Evolutionary conservation across 2,797 vertebrate species (phyloP).

Genomic region (Synanceia verrucosa): DNA sequence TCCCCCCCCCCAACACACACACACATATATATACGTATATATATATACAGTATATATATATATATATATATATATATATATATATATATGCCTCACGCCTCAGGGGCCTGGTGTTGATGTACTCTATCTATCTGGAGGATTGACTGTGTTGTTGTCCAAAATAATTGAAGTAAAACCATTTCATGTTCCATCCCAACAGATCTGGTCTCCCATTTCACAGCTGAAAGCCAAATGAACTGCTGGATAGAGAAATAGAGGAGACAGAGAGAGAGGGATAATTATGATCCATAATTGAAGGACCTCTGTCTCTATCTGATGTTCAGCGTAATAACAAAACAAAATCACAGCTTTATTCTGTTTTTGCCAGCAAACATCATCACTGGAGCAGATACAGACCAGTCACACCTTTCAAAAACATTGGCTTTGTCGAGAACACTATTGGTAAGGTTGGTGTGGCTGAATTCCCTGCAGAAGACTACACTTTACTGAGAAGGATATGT

Average conservation of each 20-base stretch:
- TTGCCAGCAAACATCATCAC: background rate
- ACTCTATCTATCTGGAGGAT: background rate
- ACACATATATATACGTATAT: no score
- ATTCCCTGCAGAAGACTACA: background rate
- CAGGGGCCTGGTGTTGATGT: background rate
- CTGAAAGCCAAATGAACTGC: constrained; percentile 15
- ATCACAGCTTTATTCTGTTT: background rate
- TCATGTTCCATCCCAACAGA: constrained; percentile 17
- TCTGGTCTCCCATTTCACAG: constrained; percentile 17
- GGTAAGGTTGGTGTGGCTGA: background rate
- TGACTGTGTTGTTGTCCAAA: constrained; percentile 10
- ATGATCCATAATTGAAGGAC: constrained; percentile 1
- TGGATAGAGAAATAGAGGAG: background rate
- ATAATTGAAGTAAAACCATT: constrained; percentile 25
- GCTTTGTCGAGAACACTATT: background rate
- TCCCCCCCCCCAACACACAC: no score
- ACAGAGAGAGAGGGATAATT: background rate
- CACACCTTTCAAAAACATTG: background rate
- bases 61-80: no score
- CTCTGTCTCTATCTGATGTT: constrained; percentile 10
- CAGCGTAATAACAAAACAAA: background rate
- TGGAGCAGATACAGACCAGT: background rate
- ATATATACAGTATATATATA: background rate
- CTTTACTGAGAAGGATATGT: background rate
- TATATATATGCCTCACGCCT: background rate